These are phyloP conservation scores for Ficedula albicollis DNA, from an alignment of 2,797 vertebrate genomes.

Conservation along the genomic window DNA sequence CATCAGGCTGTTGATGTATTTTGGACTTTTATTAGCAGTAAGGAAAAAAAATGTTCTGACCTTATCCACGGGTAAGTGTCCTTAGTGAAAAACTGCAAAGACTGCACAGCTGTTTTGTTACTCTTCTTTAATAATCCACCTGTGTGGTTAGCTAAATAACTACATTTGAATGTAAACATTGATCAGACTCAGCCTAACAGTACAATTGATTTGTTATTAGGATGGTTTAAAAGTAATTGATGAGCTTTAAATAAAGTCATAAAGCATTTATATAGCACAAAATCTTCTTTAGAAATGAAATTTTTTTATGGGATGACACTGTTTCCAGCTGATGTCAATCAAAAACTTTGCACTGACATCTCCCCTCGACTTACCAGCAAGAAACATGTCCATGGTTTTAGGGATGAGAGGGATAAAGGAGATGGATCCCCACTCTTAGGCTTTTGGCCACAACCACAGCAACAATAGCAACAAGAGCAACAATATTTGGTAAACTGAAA, in stretches of 20 bases:
- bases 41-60: background rate
- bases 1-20: background rate
- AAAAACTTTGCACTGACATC: background rate
- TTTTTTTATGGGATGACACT: background rate
- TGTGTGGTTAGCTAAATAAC: background rate
- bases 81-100: background rate
- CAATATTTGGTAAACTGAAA: background rate
- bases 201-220: background rate
- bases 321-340: background rate
- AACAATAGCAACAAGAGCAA: accelerated
- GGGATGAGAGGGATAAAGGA: background rate
- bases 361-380: background rate
- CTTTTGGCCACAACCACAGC: background rate
- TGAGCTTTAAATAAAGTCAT: background rate
- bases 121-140: background rate
- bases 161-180: background rate
- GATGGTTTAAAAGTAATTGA: background rate
- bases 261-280: background rate
- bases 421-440: background rate
- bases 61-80: background rate
- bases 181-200: background rate
- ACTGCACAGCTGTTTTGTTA: accelerated
- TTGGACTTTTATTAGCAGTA: background rate
- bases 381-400: background rate
- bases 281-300: background rate